Evolutionary conservation across 2,797 vertebrate genomes (phyloP).

Genomic region (Acanthiza pusilla): DNA sequence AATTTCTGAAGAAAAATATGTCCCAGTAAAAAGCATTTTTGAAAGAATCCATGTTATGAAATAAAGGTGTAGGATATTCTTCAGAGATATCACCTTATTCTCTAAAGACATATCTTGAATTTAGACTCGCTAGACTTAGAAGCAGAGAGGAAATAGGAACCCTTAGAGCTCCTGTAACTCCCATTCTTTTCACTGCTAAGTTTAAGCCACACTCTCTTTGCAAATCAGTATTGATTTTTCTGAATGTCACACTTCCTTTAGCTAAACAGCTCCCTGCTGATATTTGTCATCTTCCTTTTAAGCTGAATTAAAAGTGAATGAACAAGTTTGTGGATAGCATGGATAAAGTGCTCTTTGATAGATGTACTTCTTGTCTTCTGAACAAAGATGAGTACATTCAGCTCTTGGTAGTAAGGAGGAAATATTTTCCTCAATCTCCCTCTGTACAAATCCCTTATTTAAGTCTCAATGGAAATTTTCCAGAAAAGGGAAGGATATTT

Average conservation of each 20-base stretch:
- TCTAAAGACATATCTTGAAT: neutral
- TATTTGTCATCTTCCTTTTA: slow-evolving; percentile 56
- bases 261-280: slow-evolving; percentile 49
- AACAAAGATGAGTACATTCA: neutral
- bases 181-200: slow-evolving; percentile 4
- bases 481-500: neutral
- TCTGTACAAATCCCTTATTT: neutral
- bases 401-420: neutral
- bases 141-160: neutral
- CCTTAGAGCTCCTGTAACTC: neutral
- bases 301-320: slow-evolving; percentile 47
- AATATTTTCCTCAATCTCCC: neutral
- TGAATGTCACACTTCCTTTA: slow-evolving; percentile 50
- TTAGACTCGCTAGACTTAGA: neutral
- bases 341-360: slow-evolving; percentile 16
- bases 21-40: neutral
- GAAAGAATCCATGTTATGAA: neutral
- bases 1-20: neutral
- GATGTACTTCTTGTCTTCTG: neutral
- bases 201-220: slow-evolving; percentile 32
- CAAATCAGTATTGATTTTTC: slow-evolving; percentile 64
- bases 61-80: neutral
- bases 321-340: slow-evolving; percentile 25
- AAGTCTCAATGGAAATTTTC: slow-evolving; percentile 1
- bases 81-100: neutral